Base-by-base conservation (phyloP, 2,888 invertebrate species). In the Agonopterix alstromeriana region DNA sequence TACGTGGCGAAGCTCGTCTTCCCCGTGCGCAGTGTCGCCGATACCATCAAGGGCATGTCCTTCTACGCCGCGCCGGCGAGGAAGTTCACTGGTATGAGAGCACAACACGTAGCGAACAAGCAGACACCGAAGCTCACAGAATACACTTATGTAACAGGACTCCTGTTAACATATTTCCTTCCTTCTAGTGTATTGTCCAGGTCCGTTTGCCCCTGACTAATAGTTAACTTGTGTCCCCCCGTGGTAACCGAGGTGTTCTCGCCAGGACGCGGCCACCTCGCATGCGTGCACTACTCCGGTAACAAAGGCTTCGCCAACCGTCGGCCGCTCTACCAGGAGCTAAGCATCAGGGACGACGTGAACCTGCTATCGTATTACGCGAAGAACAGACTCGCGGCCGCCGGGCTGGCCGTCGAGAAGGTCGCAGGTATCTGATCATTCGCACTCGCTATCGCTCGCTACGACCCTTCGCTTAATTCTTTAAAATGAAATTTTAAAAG, bases 291-390 rank as follows among this genome's bases (percentile, higher is more conserved):
- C 76, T 96, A 95, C 90, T 93, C 94, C 75, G 96, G 94, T 70
- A 94, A 93, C 70, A 94, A 92, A 82, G 93, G 92, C 63, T 94
- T 94, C 85, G 91, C 94, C 70, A 91, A 92, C 78, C 93, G 95
- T 72, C 91, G 92, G 71, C 92, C 94, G 55, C 92, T 93, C 74
- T 90, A 90, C 82, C 90, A 92, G 72, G 91, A 92, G 76, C 93
- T 95, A 69, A 94, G 94, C 83, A 92, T 96, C 79, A 93, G 93
- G 81, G 94, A 92, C 82, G 96, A 96, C 89, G 95, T 96, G 81
- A 94, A 94, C 76, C 92, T 95, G 70, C 91, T 96, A 75, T 96
- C 96, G 77, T 95, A 93, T 90, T 96, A 96, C 91, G 93, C 94
- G 87, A 94, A 94, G 90, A 94, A 94, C 83, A 91, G 93, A 65